Evolutionary conservation across 2,797 vertebrate genomes (phyloP).

Genomic region (Miopithecus talapoin): DNA sequence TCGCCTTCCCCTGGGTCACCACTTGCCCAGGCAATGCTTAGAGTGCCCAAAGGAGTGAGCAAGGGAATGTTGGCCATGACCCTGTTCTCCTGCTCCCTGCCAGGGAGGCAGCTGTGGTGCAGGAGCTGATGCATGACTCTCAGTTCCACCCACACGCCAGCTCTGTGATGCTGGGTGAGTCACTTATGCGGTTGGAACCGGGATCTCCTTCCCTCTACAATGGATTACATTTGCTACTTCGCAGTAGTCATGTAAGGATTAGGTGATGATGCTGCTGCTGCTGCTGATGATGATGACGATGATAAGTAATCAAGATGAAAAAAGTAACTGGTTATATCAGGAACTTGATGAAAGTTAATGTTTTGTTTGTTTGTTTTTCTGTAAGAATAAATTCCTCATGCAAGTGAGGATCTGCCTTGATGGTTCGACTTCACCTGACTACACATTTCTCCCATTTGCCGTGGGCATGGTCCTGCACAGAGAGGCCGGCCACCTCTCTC

Average conservation of each 20-base stretch:
- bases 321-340: not conserved
- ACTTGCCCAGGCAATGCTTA: not conserved
- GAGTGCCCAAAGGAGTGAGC: not conserved
- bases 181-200: no score
- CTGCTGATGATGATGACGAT: not conserved
- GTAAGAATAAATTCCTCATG: not conserved
- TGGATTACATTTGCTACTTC: not conserved
- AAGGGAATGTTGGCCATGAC: not conserved
- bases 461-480: rapidly evolving
- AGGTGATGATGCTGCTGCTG: no score
- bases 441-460: not conserved
- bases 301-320: not conserved
- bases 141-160: not conserved
- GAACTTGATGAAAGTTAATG: not conserved
- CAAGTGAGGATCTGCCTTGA: not conserved
- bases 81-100: not conserved
- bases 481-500: not conserved
- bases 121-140: not conserved
- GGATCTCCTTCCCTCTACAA: not conserved
- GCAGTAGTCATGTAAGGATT: not conserved
- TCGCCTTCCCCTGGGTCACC: not conserved
- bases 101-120: not conserved
- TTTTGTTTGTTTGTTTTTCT: not conserved
- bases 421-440: not conserved
- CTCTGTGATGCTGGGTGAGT: no score